Conservation (phyloP, 2,113 vertebrate genomes). For the Nothoprocta perdicaria region DNA sequence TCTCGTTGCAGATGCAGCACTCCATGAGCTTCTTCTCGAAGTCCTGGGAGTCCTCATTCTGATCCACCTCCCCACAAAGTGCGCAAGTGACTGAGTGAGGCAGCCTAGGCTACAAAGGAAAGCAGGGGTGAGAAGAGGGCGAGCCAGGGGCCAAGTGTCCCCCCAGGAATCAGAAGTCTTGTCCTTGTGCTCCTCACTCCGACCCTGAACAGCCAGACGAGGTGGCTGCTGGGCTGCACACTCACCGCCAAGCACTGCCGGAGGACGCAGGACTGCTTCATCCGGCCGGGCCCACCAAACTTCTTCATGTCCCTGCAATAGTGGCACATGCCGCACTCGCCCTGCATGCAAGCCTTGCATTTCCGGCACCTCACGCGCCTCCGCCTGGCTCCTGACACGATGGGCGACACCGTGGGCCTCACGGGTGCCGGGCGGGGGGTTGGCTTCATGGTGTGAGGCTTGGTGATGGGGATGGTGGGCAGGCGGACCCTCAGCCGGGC, state of each 20-base stretch:
- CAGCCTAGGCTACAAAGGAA: slow-evolving; percentile 87
- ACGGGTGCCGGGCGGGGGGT: slow-evolving; percentile 84
- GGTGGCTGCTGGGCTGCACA: neutral
- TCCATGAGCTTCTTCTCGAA: slow-evolving; percentile 94
- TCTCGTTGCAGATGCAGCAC: slow-evolving; percentile 94
- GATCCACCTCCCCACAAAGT: slow-evolving; percentile 92
- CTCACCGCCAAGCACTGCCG: slow-evolving; percentile 92
- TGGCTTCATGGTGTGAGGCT: slow-evolving; percentile 85
- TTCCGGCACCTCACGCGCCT: slow-evolving; percentile 92
- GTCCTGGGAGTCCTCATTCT: slow-evolving; percentile 86
- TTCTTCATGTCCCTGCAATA: slow-evolving; percentile 97
- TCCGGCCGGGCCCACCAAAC: slow-evolving; percentile 92
- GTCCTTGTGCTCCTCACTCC: neutral
- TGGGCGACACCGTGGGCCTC: slow-evolving; percentile 78
- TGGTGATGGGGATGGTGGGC: slow-evolving; percentile 84
- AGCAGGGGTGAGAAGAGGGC: slow-evolving; percentile 47
- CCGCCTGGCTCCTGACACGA: slow-evolving; percentile 88
- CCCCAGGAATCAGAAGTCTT: neutral
- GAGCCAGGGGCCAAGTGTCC: neutral
- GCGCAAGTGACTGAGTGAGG: slow-evolving; percentile 93
- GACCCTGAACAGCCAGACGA: fast-evolving
- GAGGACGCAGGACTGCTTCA: slow-evolving; percentile 93
- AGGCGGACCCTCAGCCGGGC: slow-evolving; percentile 80
- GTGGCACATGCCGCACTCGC: slow-evolving; percentile 92
- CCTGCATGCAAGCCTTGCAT: slow-evolving; percentile 91